These are phyloP conservation scores for Physocephala rufipes DNA, from an alignment of 2,888 invertebrate species.

Conservation along the genomic window DNA sequence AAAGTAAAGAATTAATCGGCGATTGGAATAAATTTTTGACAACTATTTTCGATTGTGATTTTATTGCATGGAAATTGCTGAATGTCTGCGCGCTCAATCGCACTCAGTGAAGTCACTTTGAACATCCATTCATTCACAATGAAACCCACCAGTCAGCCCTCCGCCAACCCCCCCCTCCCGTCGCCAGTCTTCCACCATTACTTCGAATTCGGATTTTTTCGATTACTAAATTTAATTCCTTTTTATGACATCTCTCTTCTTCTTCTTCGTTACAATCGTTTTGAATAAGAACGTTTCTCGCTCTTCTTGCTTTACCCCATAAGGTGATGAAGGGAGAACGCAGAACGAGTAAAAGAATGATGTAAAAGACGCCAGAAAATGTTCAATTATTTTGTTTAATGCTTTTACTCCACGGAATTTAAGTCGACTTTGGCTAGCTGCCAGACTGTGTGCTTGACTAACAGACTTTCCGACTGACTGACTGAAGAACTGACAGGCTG, in stretches of 20 bases:
- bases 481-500: no score
- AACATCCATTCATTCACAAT: neutral
- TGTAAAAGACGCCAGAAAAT: no score
- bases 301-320: no score
- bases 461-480: no score
- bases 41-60: conserved; percentile 26
- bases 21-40: conserved; percentile 21
- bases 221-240: neutral
- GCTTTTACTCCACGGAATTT: no score
- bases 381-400: no score
- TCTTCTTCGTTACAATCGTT: conserved; percentile 1
- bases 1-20: conserved; percentile 17
- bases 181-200: neutral
- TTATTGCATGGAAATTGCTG: conserved; percentile 19
- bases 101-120: neutral
- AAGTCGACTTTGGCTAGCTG: no score
- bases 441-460: no score
- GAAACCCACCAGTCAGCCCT: neutral
- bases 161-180: neutral
- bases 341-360: no score
- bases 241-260: neutral
- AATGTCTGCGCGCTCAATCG: no score
- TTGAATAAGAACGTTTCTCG: neutral
- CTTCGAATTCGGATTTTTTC: neutral
- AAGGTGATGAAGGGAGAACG: no score